A percentile compares a stretch with the other conserved stretches of the same genome.
Evolutionary conservation across 2,113 vertebrate species (phyloP).

Genomic region (Spermophilus dauricus): DNA sequence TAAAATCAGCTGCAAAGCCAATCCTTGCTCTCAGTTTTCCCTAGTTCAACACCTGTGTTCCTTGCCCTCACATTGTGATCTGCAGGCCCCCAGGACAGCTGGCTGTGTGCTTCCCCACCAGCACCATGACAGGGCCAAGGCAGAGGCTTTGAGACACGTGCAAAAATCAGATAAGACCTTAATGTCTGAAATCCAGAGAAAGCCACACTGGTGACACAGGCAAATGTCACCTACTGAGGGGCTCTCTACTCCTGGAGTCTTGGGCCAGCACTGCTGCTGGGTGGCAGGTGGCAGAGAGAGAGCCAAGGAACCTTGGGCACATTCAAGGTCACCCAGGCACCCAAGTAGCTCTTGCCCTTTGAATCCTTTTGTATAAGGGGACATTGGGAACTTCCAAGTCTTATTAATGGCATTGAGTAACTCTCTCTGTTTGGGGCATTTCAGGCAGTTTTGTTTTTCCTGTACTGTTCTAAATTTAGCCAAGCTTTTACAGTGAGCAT

Average conservation of each 20-base stretch:
- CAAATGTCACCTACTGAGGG: background rate
- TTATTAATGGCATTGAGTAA: background rate
- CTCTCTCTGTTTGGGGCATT: background rate
- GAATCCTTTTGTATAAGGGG: background rate
- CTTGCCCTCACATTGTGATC: background rate
- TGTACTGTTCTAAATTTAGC: slow-evolving; percentile 6
- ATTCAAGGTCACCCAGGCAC: background rate
- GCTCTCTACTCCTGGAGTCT: background rate
- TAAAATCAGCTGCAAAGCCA: background rate
- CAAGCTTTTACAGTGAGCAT: background rate
- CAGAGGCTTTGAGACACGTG: background rate
- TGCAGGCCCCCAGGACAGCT: background rate
- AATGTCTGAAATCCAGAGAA: background rate
- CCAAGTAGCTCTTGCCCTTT: background rate
- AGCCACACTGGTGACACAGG: background rate
- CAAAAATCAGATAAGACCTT: background rate
- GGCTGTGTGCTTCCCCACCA: too few relatives aligned
- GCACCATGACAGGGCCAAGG: background rate
- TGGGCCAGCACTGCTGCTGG: background rate
- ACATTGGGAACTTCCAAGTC: background rate
- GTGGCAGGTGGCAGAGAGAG: background rate
- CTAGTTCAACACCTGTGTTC: background rate
- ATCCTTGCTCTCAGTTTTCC: background rate
- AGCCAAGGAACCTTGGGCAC: background rate
- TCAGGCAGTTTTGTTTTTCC: background rate